Evolutionary conservation across 2,888 invertebrate species (phyloP), one percentile per base, ranked within the genome.

Genomic region (Drosophila setosimentum): DNA sequence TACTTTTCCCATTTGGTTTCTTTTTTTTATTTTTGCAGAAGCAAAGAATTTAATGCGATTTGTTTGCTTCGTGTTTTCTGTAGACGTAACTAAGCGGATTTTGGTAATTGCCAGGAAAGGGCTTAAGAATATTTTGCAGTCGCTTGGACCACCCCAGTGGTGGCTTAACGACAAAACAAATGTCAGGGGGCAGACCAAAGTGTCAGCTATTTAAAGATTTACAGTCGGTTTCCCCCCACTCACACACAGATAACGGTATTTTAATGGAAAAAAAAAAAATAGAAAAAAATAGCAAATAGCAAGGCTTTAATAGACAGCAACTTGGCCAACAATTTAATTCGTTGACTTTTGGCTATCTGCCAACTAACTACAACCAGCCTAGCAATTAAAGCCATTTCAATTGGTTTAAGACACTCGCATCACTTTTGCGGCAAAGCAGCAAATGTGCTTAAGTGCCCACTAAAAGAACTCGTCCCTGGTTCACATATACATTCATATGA

Each of bases 31-130:
- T 58, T 63, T 51, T 49, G 75, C 67, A 33, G 53, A 32, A 60
- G 73, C 55, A 53, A 53, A 70, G 60, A 73, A 78, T 76, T 78
- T 82, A 79, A 80, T 78, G 80, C 72, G 82, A 77, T 72, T 80
- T 64, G 57, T 21, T 57, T 24, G 32, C 57, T 60, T 62, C 58
- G 48, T 59, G 3, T 67, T 68, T 72, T 61, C 69, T 71, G 51
- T 76, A 66, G 63, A 87, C 67, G 84, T 76, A 72, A 82, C 74
- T 85, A 87, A 84, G 86, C 87, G 81, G 86, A 87, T 85, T 84
- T 87, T 71, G 73, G 82, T 85, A 87, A 87, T 84, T 87, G 87
- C 78, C 73, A 66, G 62, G 58, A 48, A 50, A 71, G 33, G 64
- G 66, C 65, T 83, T 68, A 62, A 72, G 67, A 82, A 80, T 75